phyloP scores from a whole-genome alignment of 2,797 vertebrate genomes.

The Tapirus indicus region DNA sequence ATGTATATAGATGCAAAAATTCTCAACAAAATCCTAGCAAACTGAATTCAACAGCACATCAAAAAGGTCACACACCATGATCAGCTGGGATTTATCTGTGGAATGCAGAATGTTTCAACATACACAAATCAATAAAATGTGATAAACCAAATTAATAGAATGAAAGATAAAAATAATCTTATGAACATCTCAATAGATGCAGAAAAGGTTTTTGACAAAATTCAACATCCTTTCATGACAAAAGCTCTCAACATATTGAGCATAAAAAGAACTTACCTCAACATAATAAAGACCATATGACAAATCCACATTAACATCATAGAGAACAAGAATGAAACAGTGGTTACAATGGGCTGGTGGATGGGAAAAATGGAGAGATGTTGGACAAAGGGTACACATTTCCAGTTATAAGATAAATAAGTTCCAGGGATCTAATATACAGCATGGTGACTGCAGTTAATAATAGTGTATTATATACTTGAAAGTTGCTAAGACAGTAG shows the following conservation, averaged over 20 bases:
- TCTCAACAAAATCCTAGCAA: no score
- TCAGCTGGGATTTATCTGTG: neutral
- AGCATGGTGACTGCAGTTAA: no score
- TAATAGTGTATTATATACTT: no score
- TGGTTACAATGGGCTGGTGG: neutral
- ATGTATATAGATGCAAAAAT: no score
- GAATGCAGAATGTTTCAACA: neutral
- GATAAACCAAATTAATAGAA: neutral
- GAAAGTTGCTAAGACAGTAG: no score
- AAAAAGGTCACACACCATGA: no score
- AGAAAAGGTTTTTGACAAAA: neutral
- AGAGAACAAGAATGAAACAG: neutral
- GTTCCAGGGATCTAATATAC: neutral
- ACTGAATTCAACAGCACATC: no score
- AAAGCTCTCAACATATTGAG: neutral
- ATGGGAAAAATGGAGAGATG: no score
- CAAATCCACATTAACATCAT: neutral
- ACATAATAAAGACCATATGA: neutral
- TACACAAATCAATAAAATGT: neutral
- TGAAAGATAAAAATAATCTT: neutral
- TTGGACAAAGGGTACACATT: neutral
- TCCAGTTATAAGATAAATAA: neutral
- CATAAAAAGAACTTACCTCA: neutral
- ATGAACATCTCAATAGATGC: neutral
- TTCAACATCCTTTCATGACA: neutral